These are phyloP conservation scores for Stegana nigrithorax DNA, from an alignment of 2,888 invertebrate genomes.

Conservation along the genomic window DNA sequence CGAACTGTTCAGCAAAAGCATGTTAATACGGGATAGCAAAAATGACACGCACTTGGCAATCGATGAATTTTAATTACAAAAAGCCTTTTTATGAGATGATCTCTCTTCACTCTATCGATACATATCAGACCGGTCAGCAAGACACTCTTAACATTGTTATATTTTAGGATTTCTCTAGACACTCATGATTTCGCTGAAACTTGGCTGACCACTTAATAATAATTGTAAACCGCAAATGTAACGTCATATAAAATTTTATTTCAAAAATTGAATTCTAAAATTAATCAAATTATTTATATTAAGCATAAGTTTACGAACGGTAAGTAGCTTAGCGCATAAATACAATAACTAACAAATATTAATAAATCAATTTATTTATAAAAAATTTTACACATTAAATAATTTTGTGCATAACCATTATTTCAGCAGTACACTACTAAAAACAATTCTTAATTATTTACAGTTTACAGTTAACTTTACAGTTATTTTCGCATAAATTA, in stretches of 20 bases:
- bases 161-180: no score
- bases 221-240: no score
- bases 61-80: no score
- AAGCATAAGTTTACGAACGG: neutral
- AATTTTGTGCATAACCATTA: neutral
- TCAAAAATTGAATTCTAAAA: constrained; percentile 54
- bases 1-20: no score
- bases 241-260: constrained; percentile 49
- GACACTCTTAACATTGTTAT: no score
- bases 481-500: neutral
- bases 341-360: constrained; percentile 59
- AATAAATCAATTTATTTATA: constrained; percentile 38
- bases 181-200: no score
- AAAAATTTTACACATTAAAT: constrained; percentile 24
- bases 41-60: no score
- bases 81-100: no score
- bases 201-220: no score
- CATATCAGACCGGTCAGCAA: no score
- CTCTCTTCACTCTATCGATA: no score
- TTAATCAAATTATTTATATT: constrained; percentile 18
- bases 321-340: constrained; percentile 40
- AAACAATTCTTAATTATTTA: neutral
- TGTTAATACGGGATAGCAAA: no score
- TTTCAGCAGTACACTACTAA: neutral
- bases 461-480: neutral